Percentiles rank a stretch among this genome's conserved stretches.
Conservation (phyloP, 1,140 invertebrate genomes). For the Theocolax elegans region DNA sequence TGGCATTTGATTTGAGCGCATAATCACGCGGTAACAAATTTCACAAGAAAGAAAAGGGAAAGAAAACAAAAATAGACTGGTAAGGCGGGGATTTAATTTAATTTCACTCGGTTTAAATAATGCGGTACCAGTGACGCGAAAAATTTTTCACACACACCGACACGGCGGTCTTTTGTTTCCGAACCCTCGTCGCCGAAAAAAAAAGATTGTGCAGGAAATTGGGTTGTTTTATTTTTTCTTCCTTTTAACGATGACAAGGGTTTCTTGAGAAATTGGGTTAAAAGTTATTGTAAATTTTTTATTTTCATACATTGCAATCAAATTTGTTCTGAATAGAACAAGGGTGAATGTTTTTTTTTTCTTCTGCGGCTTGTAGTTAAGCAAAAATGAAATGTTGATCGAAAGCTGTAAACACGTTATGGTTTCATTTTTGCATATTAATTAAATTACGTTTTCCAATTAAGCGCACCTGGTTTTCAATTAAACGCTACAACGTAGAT, state of each 20-base stretch:
- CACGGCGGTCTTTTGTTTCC: background rate
- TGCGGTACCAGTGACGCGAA: conserved; percentile 6
- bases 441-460: conserved; percentile 7
- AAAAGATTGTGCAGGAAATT: background rate
- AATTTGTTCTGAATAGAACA: no score
- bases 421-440: background rate
- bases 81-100: background rate
- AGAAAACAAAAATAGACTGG: background rate
- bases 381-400: background rate
- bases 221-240: background rate
- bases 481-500: no score
- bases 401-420: background rate
- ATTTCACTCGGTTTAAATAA: conserved; percentile 11
- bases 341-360: no score
- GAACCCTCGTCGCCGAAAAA: background rate
- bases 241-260: no score
- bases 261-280: conserved; percentile 1
- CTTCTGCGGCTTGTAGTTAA: background rate
- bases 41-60: background rate
- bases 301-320: background rate
- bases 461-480: background rate
- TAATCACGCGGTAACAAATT: conserved; percentile 8
- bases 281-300: background rate
- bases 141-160: no score
- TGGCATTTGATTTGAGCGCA: background rate